Base-by-base conservation (phyloP, 2,888 invertebrate genomes). In the Epicampocera succincta region DNA sequence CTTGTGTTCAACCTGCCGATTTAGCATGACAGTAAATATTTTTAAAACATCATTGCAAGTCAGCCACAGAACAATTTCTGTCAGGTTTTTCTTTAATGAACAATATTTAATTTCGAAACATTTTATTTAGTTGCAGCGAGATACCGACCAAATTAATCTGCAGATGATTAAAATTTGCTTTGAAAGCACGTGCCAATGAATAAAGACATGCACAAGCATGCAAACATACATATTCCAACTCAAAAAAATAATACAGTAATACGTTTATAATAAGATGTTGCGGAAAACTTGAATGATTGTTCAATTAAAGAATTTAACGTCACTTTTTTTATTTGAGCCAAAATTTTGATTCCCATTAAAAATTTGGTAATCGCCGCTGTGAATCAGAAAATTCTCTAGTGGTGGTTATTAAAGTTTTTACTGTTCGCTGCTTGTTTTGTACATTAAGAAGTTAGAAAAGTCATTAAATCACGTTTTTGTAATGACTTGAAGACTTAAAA, bases 401-500 rank as follows among this genome's bases (percentile, higher is more conserved):
- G 1, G 29, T 21, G 15, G 17, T 29, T 8, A 11, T 21, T 33
- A 4, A 19, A 56, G 19, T 3, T 6, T 75, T 50, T 42, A 60
- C 60, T 60, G 60, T 75, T 33, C 13, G n/a, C 15, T 48, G n/a
- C 15, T 48, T 8, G 3, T 17, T 52, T 2, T 50, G 50, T 60
- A 21, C 11, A 19, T 48, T 25, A 25, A 40, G 50, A 44, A 15
- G 17, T 50, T 48, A 66, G 65, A 66, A 66, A 66, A 66, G 68
- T 60, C 68, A 60, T 68, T 68, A 52, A 75, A 75, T 68, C 75
- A 75, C 68, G 75, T 52, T 75, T 68, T 60, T 66, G 60, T 68
- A 68, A 68, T 60, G 66, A 75, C 60, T 33, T 60, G 21, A 42
- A 75, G 74, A 75, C 40, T 66, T 56, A 19, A 46, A 75, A 60